Conservation (phyloP, 2,113 vertebrate genomes). For the Uria lomvia region DNA sequence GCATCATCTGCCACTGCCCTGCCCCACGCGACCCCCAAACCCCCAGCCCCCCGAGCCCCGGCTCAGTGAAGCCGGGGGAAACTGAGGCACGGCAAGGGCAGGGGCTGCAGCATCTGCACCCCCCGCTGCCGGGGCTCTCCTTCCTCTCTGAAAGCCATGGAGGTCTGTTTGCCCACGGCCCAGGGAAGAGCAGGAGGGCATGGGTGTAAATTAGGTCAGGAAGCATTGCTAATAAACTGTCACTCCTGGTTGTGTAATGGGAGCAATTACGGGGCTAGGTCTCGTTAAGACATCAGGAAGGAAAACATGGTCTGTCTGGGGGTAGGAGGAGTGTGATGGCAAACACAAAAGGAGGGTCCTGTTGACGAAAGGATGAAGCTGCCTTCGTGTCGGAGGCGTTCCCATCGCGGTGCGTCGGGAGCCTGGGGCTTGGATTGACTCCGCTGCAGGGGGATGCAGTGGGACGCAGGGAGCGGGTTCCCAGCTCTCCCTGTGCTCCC, state of each 20-base stretch:
- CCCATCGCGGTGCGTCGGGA: background rate
- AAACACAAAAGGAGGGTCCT: conserved; percentile 35
- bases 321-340: conserved; percentile 1
- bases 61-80: background rate
- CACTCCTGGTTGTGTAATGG: conserved; percentile 34
- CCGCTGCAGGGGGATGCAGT: background rate
- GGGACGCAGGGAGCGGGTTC: background rate
- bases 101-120: background rate
- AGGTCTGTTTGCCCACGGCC: background rate
- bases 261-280: conserved; percentile 40
- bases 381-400: background rate
- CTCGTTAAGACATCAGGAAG: conserved; percentile 27
- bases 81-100: background rate
- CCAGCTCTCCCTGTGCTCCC: background rate
- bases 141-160: background rate
- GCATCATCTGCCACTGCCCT: background rate
- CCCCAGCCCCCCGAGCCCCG: background rate
- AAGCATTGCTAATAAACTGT: conserved; percentile 53
- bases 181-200: background rate
- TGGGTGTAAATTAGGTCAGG: conserved; percentile 23
- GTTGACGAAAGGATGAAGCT: conserved; percentile 36
- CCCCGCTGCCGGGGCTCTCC: background rate
- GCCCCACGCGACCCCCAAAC: background rate
- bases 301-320: background rate
- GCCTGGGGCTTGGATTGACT: background rate